Evolutionary conservation across 2,888 invertebrate species (phyloP).

Genomic region (Aproaerema taeniolella): DNA sequence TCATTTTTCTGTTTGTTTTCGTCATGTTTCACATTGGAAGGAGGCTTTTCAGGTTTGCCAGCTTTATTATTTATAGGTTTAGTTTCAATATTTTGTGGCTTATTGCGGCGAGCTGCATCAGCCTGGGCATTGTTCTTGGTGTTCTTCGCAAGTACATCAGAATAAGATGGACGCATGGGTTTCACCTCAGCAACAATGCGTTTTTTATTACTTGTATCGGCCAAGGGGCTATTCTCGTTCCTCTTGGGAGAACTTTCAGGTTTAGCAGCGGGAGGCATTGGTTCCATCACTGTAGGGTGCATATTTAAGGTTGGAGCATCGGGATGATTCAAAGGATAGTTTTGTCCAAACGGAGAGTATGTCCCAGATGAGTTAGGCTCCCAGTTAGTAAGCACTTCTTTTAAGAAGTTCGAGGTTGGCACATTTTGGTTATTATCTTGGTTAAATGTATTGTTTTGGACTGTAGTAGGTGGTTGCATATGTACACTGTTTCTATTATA

Average conservation of each 20-base stretch:
- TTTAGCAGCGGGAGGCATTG: conserved; percentile 41
- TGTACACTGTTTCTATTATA: conserved; percentile 48
- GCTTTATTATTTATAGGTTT: conserved; percentile 54
- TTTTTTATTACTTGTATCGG: conserved; percentile 78
- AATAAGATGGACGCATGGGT: conserved; percentile 91
- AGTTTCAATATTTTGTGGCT: conserved; percentile 57
- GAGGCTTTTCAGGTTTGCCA: conserved; percentile 56
- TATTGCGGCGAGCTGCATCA: conserved; percentile 66
- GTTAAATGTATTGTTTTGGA: conserved; percentile 37
- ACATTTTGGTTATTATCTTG: conserved; percentile 40
- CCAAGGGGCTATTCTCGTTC: conserved; percentile 64
- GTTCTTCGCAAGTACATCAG: conserved; percentile 87
- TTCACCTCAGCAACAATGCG: conserved; percentile 91
- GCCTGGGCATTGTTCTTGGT: conserved; percentile 65
- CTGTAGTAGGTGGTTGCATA: conserved; percentile 33
- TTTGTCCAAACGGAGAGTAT: conserved; percentile 84
- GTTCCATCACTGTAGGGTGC: conserved; percentile 43
- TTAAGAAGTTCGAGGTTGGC: conserved; percentile 77
- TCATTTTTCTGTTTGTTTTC: conserved; percentile 58
- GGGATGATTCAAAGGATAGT: conserved; percentile 72
- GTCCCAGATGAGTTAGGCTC: conserved; percentile 84
- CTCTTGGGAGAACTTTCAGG: conserved; percentile 57
- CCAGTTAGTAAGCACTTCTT: conserved; percentile 85
- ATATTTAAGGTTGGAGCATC: conserved; percentile 54
- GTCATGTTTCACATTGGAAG: conserved; percentile 42